Evolutionary conservation across 2,113 vertebrate species (phyloP).

Genomic region (Rhipidura dahli): DNA sequence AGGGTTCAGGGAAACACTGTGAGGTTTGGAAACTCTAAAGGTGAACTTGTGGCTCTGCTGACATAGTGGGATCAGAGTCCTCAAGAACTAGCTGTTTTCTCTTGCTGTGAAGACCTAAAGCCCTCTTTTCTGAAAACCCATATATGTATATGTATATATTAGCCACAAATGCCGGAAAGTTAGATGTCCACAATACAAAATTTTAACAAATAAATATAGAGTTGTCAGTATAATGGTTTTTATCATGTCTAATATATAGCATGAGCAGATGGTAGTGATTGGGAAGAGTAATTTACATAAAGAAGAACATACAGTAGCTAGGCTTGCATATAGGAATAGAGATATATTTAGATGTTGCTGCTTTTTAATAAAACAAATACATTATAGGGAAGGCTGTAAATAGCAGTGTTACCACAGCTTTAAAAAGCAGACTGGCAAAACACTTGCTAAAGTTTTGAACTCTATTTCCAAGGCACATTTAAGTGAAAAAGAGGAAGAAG

Average conservation of each 20-base stretch:
- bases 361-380: constrained; percentile 11
- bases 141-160: no score
- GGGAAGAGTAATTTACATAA: neutral
- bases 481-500: neutral
- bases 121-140: neutral
- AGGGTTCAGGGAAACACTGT: neutral
- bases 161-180: neutral
- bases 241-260: neutral
- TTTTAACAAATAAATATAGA: neutral
- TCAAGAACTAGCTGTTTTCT: neutral
- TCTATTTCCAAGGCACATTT: neutral
- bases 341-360: neutral
- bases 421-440: neutral
- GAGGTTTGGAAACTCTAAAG: neutral
- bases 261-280: neutral
- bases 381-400: neutral
- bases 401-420: neutral
- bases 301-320: neutral
- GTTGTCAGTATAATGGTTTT: neutral
- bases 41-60: neutral
- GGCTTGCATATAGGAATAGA: neutral
- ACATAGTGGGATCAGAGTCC: neutral
- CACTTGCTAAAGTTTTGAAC: neutral
- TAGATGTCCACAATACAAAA: neutral
- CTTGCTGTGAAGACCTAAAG: neutral